Conservation (phyloP, 2,797 vertebrate species). For the Corythornis leucogaster region DNA sequence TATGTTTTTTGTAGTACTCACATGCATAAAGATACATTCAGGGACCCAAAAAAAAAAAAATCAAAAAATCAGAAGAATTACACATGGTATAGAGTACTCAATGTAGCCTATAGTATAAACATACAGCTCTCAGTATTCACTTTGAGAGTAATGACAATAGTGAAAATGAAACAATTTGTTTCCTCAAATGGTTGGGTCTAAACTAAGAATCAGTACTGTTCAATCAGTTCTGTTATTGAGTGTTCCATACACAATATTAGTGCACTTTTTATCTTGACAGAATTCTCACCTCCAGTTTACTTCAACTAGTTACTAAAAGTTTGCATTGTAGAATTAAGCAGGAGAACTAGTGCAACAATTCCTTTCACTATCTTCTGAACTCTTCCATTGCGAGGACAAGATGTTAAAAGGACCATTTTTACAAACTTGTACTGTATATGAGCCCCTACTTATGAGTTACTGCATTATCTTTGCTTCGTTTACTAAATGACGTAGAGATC, state of each 20-base stretch:
- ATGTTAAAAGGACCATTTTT: background rate
- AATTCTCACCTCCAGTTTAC: background rate
- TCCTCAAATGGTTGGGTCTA: background rate
- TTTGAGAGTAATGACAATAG: background rate
- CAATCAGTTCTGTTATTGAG: background rate
- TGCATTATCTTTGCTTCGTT: background rate
- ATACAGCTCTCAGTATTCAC: background rate
- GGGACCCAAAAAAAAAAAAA: background rate
- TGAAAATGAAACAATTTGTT: background rate
- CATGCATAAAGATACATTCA: background rate
- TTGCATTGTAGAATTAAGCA: background rate
- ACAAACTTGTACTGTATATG: background rate
- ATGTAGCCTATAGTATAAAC: background rate
- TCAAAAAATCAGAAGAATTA: background rate
- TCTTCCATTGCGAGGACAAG: background rate
- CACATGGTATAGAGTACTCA: background rate
- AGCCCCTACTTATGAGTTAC: fast-evolving
- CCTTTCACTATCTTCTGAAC: background rate
- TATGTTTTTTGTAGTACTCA: background rate
- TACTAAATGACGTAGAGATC: background rate
- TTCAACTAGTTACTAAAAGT: background rate
- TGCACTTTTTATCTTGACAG: background rate
- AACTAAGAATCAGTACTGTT: background rate
- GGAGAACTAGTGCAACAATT: background rate
- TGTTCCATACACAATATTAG: background rate